phyloP scores from a whole-genome alignment of 2,113 vertebrate species.

The Stigmatopora nigra region DNA sequence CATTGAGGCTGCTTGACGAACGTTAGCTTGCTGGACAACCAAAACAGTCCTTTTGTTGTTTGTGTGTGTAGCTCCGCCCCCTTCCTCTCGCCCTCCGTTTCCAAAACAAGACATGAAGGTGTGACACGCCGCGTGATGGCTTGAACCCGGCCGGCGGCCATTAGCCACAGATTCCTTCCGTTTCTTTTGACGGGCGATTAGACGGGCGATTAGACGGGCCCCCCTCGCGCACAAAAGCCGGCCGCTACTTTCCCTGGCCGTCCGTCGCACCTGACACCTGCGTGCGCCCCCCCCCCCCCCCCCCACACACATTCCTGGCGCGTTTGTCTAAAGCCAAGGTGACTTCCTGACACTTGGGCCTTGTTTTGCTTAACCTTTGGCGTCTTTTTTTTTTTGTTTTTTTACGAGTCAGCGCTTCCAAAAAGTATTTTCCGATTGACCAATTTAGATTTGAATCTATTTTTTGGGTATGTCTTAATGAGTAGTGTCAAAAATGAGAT shows the following conservation, averaged over 20 bases:
- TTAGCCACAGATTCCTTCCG: slow-evolving; percentile 48
- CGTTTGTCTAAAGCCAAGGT: neutral
- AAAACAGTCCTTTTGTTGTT: slow-evolving; percentile 59
- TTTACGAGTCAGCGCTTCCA: too few relatives aligned
- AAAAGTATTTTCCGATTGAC: too few relatives aligned
- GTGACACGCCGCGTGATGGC: slow-evolving; percentile 38
- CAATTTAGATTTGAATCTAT: too few relatives aligned
- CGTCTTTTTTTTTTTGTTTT: neutral
- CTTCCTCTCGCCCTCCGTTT: slow-evolving; percentile 12
- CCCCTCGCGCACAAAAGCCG: slow-evolving; percentile 23
- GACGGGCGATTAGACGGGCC: slow-evolving; percentile 49
- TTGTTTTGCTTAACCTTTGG: neutral
- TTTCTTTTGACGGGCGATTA: slow-evolving; percentile 56
- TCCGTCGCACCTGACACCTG: slow-evolving; percentile 57
- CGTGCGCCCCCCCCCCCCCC: slow-evolving; percentile 27
- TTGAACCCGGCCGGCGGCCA: slow-evolving; percentile 44
- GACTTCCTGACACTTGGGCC: neutral
- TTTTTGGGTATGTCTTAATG: too few relatives aligned
- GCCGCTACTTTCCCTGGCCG: slow-evolving; percentile 24
- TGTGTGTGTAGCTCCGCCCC: slow-evolving; percentile 9
- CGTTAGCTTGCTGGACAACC: slow-evolving; percentile 45
- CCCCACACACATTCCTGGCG: slow-evolving; percentile 39
- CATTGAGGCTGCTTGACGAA: too few relatives aligned
- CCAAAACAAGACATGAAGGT: slow-evolving; percentile 57
- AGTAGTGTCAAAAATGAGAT: too few relatives aligned